Evolutionary conservation across 2,888 invertebrate species (phyloP).

Genomic region (Capitulum mitella): DNA sequence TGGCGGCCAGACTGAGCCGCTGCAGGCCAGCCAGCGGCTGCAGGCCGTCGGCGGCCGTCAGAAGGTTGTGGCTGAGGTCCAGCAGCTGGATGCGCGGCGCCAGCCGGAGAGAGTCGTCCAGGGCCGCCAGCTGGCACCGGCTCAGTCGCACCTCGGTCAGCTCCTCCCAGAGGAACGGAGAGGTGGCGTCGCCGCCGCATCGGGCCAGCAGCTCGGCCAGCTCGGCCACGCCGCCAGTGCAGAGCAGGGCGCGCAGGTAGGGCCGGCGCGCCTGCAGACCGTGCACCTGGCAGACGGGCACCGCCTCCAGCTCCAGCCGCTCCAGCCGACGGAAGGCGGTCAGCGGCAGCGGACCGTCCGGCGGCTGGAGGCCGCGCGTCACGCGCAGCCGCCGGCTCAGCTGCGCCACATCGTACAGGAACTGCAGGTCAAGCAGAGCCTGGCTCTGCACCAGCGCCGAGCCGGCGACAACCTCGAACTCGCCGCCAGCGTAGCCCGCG

Average conservation of each 20-base stretch:
- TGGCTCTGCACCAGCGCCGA: neutral
- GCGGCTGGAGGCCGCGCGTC: neutral
- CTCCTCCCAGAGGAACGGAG: slow-evolving; percentile 56
- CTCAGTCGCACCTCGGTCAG: slow-evolving; percentile 53
- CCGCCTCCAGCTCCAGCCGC: slow-evolving; percentile 2
- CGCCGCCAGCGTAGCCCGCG: neutral
- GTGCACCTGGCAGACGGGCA: neutral
- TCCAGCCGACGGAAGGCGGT: neutral
- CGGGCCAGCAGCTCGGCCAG: slow-evolving; percentile 9
- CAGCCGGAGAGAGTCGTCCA: slow-evolving; percentile 54
- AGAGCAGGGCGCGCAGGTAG: slow-evolving; percentile 1
- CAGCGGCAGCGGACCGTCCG: no score
- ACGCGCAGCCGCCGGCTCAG: neutral
- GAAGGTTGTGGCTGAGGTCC: slow-evolving; percentile 58
- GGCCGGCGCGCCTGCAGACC: slow-evolving; percentile 22
- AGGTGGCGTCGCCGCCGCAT: slow-evolving; percentile 56
- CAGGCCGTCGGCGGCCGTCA: slow-evolving; percentile 51
- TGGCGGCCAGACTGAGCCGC: slow-evolving; percentile 57
- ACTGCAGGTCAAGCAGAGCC: slow-evolving; percentile 9
- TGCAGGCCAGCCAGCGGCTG: slow-evolving; percentile 56
- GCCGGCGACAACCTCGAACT: neutral
- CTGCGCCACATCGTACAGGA: slow-evolving; percentile 15
- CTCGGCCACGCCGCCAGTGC: neutral
- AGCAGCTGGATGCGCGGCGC: slow-evolving; percentile 56
- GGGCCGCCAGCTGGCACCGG: slow-evolving; percentile 50